Evolutionary conservation across 2,797 vertebrate genomes (phyloP).

Genomic region (Lycodopsis pacificus): DNA sequence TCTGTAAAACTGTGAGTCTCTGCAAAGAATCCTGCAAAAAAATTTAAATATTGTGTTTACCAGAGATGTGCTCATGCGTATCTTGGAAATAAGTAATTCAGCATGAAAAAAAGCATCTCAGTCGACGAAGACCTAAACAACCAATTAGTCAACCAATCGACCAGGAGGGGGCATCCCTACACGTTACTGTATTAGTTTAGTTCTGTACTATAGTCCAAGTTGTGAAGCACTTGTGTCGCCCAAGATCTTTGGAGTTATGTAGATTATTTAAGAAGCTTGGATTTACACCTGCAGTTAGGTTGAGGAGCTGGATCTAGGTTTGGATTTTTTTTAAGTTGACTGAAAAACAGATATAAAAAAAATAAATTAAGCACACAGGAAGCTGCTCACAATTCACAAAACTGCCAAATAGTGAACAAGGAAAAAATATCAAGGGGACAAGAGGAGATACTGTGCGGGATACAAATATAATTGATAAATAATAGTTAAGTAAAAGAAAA

Average conservation of each 20-base stretch:
- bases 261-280: background rate
- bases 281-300: background rate
- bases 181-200: background rate
- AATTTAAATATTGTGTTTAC: too few relatives aligned
- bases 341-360: background rate
- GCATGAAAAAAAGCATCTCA: too few relatives aligned
- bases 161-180: too few relatives aligned
- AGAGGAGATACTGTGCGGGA: background rate
- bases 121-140: too few relatives aligned
- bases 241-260: background rate
- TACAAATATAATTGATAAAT: background rate
- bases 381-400: background rate
- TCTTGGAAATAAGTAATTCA: too few relatives aligned
- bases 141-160: too few relatives aligned
- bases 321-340: background rate
- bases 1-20: too few relatives aligned
- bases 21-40: too few relatives aligned
- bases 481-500: background rate
- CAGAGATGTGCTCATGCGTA: too few relatives aligned
- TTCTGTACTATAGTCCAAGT: background rate
- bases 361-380: background rate
- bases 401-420: background rate
- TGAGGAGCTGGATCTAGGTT: background rate
- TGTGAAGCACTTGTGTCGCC: background rate
- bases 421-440: background rate